Evolutionary conservation across 2,113 vertebrate species (phyloP), one percentile per base, ranked within the genome.

Genomic region (Mesitornis unicolor): DNA sequence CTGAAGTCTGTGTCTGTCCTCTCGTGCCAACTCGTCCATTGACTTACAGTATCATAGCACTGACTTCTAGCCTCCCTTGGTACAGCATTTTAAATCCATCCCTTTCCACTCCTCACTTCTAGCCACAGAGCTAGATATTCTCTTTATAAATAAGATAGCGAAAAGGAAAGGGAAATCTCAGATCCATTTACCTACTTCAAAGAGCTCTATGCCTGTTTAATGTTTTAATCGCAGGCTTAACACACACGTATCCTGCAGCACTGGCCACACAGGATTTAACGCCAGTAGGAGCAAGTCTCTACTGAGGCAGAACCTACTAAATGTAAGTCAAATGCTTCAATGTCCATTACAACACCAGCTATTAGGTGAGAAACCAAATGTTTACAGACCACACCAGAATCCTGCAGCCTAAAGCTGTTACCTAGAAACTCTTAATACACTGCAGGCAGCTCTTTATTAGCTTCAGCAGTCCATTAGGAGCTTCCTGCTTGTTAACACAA

Each of bases 111-210:
- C 13, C 6, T 50, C 8, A 3, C 29, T 78, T 91, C n/a, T 35
- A 61, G 15, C 7, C n/a, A n/a, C 13, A 43, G n/a, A 78, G 59
- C 19, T n/a, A 24, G 35, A n/a, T 81, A 35, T 57, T 59, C 16
- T 64, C 38, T 51, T 90, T 57, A 67, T 13, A 50, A 11, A 60
- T 2, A 50, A 0, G 0, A 29, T 3, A 68, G 21, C 2, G 1
- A 70, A 81, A 92, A 63, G 13, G 50, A 73, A 73, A 69, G 54
- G 43, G 57, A 61, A 78, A 8, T 77, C 64, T 82, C 24, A 36
- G 60, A 28, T 40, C 35, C 28, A 67, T 40, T 84, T 54, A 78
- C 1, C 0, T 18, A 56, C 53, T 89, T 89, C 57, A 70, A 74
- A 84, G 48, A 69, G 14, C 17, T 68, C 63, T 33, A 7, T 5